Percentiles rank a stretch among this genome's conserved stretches.
phyloP scores from a whole-genome alignment of 1,140 invertebrate genomes.

The Brevipalpus yothersi region DNA sequence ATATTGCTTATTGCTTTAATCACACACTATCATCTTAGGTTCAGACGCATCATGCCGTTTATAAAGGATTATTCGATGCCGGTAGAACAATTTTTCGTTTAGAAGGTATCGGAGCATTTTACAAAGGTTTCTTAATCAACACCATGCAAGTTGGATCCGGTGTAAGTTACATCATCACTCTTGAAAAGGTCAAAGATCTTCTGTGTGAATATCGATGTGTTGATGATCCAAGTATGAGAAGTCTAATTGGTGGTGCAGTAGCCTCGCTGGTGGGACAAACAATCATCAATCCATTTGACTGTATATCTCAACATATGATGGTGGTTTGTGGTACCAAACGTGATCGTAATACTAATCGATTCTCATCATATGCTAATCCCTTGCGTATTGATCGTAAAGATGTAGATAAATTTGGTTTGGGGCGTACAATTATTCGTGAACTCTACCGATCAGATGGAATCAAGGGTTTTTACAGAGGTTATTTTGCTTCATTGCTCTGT shows the following conservation, averaged over 20 bases:
- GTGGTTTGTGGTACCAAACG: constrained; percentile 22
- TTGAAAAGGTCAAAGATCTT: constrained; percentile 67
- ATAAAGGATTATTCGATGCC: constrained; percentile 65
- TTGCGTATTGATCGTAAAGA: constrained; percentile 1
- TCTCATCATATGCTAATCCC: neutral
- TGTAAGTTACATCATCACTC: constrained; percentile 81
- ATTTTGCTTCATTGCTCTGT: constrained; percentile 62
- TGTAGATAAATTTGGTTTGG: constrained; percentile 18
- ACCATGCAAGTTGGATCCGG: constrained; percentile 44
- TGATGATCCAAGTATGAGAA: constrained; percentile 34
- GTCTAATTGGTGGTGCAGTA: constrained; percentile 31
- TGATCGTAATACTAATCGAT: neutral
- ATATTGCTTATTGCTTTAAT: neutral
- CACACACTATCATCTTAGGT: neutral
- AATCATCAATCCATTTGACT: constrained; percentile 84
- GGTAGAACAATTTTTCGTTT: constrained; percentile 57
- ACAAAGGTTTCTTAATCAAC: constrained; percentile 65
- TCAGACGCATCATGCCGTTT: constrained; percentile 25
- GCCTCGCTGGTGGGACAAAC: constrained; percentile 83
- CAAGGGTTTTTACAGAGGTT: constrained; percentile 73
- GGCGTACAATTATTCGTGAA: constrained; percentile 38
- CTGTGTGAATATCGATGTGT: constrained; percentile 34
- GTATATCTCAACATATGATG: constrained; percentile 90
- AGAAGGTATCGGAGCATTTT: constrained; percentile 67
- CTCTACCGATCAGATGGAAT: constrained; percentile 56